A percentile compares a stretch with the other conserved stretches of the same genome.
Evolutionary conservation across 2,888 invertebrate genomes (phyloP).

Genomic region (Synergus umbraculus): DNA sequence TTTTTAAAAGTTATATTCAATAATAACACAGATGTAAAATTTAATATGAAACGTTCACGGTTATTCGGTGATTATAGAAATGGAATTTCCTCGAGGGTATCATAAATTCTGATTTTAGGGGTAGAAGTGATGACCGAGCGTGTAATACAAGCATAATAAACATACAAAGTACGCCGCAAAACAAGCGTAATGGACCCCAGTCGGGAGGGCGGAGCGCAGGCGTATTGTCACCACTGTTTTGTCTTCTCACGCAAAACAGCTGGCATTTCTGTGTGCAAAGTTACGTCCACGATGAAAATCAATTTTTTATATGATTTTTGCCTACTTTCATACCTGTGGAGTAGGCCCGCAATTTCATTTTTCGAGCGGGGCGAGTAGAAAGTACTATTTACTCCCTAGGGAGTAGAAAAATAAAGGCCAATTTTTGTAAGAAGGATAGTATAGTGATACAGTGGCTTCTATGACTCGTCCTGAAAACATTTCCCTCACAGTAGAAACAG

Average conservation of each 20-base stretch:
- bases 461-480: too few relatives aligned
- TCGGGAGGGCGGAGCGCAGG: conserved; percentile 57
- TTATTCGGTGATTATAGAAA: too few relatives aligned
- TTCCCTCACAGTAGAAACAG: too few relatives aligned
- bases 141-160: conserved; percentile 54
- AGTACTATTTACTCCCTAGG: too few relatives aligned
- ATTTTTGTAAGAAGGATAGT: too few relatives aligned
- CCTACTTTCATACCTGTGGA: too few relatives aligned
- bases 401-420: too few relatives aligned
- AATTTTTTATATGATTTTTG: conserved; percentile 23
- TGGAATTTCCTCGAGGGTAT: not conserved
- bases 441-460: too few relatives aligned
- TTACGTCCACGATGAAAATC: conserved; percentile 51
- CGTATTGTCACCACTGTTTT: conserved; percentile 65
- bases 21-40: too few relatives aligned
- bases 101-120: conserved; percentile 21
- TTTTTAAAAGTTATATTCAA: too few relatives aligned
- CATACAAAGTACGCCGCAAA: conserved; percentile 63
- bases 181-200: conserved; percentile 64
- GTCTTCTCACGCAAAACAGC: conserved; percentile 63
- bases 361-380: too few relatives aligned
- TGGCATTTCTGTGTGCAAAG: conserved; percentile 56
- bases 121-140: not conserved
- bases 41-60: too few relatives aligned
- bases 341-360: not conserved